Base-by-base conservation (phyloP, 35 echinoderm and acorn worm genomes). In the Ophiothrix spiculata region DNA sequence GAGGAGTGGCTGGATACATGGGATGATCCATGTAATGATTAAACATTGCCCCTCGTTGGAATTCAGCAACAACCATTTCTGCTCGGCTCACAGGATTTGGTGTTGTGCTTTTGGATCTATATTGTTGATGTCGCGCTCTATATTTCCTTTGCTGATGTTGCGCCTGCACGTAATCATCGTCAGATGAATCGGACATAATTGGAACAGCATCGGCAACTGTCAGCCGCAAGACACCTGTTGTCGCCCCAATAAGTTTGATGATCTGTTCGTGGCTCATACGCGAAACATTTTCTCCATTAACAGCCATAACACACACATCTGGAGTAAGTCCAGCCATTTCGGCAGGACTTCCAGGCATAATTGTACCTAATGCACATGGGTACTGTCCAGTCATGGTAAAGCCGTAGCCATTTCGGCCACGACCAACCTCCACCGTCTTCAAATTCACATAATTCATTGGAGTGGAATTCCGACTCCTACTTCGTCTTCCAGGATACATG, bases 251-350 rank as follows among this genome's bases (percentile, higher is more conserved):
- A 25, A 94, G 56, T 84, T 99, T 99, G 38, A 99, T 93, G 37
- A 99, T 88, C 75, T 99, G 91, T 74, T 99, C 96, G 64, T 99
- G 96, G 31, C 86, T 86, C 37, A 99, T 34, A 34, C 89, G 80
- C 1, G 96, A 86, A 10, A 99, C 96, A 90, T 99, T 99, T 36
- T 94, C 92, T 56, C 96, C 96, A 83, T 99, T 94, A 21, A 99
- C 84, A 36, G 96, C 96, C 36, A 99, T 91, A 28, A 99, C 87
- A 38, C 92, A 91, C 64, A 94, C 96, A 0, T 92, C 96, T 13
- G 88, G 40, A 39, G 91, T 99, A 17, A 99, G 64, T 63, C 90
- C 87, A 40, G 92, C 92, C 75, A 87, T 33, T 87, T 99, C 96
- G 34, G 96, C 89, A 38, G 96, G 96, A 40, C 92, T 99, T 19